Conservation (phyloP, 2,113 vertebrate species). For the Misgurnus mizolepis region DNA sequence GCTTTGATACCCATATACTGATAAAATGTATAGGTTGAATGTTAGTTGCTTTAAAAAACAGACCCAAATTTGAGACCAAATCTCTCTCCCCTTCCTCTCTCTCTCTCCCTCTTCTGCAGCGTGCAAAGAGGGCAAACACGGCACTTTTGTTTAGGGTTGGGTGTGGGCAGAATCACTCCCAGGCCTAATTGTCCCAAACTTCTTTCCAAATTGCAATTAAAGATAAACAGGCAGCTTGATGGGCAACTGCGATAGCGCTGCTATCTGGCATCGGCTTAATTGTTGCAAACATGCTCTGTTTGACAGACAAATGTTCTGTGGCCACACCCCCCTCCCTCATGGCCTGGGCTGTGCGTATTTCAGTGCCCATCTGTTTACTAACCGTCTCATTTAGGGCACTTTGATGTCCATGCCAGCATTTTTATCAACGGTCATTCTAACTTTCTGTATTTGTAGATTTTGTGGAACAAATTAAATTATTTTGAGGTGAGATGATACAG, state of each 20-base stretch:
- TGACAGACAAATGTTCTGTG: slow-evolving; percentile 58
- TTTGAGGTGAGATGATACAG: slow-evolving; percentile 53
- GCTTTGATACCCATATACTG: too few species aligned
- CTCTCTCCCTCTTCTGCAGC: slow-evolving; percentile 57
- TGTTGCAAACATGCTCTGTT: slow-evolving; percentile 74
- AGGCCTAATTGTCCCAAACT: slow-evolving; percentile 68
- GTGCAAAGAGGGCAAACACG: slow-evolving; percentile 71
- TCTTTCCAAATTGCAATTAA: slow-evolving; percentile 78
- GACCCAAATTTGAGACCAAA: neutral
- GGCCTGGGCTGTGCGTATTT: slow-evolving; percentile 66
- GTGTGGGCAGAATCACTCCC: slow-evolving; percentile 70
- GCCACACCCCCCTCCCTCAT: slow-evolving; percentile 53
- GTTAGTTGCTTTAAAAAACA: neutral
- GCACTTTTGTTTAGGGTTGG: slow-evolving; percentile 76
- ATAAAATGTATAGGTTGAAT: too few species aligned
- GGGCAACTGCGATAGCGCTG: slow-evolving; percentile 69
- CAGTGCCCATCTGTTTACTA: slow-evolving; percentile 69
- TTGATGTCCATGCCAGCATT: slow-evolving; percentile 72
- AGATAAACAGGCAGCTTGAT: slow-evolving; percentile 77
- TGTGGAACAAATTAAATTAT: slow-evolving; percentile 68
- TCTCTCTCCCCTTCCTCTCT: neutral
- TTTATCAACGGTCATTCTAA: slow-evolving; percentile 58
- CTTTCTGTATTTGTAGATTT: slow-evolving; percentile 63
- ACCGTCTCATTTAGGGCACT: slow-evolving; percentile 67
- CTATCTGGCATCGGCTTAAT: slow-evolving; percentile 83